Percentiles rank a stretch among this genome's conserved stretches.
Evolutionary conservation across 2,113 vertebrate genomes (phyloP).

Genomic region (Donacobius atricapilla): DNA sequence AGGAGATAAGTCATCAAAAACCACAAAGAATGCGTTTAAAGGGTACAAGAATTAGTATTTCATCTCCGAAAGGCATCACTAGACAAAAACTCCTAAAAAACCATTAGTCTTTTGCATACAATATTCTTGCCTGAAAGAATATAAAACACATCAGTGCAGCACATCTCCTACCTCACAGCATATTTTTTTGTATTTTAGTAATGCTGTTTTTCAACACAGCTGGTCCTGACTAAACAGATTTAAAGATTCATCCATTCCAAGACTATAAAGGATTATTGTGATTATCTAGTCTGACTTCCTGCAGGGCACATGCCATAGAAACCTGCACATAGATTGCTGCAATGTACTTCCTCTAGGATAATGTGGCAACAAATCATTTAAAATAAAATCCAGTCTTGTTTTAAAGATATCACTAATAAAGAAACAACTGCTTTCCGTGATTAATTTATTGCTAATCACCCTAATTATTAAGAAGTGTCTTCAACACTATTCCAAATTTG

Average conservation of each 20-base stretch:
- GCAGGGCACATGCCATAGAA: conserved; percentile 23
- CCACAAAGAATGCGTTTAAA: not conserved
- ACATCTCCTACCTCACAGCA: not conserved
- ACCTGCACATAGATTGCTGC: conserved; percentile 20
- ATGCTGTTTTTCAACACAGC: conserved; percentile 43
- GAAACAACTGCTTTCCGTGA: not conserved
- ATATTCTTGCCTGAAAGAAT: not conserved
- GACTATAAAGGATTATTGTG: conserved; percentile 57
- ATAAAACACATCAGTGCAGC: not conserved
- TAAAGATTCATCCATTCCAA: conserved; percentile 51
- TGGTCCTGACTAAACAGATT: conserved; percentile 61
- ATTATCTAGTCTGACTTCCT: conserved; percentile 48
- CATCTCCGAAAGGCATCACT: not conserved
- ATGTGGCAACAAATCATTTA: not conserved
- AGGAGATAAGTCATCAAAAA: not conserved
- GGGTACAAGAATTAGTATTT: not conserved
- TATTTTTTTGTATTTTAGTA: not conserved
- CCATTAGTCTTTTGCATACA: not conserved
- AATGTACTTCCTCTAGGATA: not conserved
- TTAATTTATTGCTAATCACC: not conserved
- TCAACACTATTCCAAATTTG: not conserved
- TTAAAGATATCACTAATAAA: not conserved
- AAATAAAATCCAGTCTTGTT: not conserved
- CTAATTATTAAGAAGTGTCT: not conserved
- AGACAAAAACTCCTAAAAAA: not conserved